Evolutionary conservation across 2,113 vertebrate genomes (phyloP).

Genomic region (Empidonax alnorum): DNA sequence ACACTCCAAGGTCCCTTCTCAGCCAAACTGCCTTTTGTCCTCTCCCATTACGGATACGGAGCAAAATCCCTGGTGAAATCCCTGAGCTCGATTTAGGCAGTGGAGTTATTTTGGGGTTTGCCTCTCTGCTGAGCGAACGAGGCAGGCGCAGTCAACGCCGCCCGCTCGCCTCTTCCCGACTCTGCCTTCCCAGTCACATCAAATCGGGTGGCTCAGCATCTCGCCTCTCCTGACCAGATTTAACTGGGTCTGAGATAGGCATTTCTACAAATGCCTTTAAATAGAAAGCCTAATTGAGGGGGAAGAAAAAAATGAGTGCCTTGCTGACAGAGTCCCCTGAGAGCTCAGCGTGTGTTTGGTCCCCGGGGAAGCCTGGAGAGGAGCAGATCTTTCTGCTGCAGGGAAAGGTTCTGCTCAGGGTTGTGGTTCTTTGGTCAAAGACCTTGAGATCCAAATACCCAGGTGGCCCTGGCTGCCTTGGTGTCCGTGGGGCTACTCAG

Average conservation of each 20-base stretch:
- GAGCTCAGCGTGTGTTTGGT: not conserved
- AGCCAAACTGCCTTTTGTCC: not conserved
- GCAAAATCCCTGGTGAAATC: not conserved
- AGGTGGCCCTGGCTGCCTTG: not conserved
- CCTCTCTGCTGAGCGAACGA: slow-evolving; percentile 24
- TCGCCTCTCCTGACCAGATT: not conserved
- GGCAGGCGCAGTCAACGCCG: not conserved
- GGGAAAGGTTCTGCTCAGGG: not conserved
- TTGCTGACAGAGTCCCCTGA: not conserved
- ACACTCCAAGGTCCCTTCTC: not conserved
- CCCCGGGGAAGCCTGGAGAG: not conserved
- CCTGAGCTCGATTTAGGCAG: not conserved
- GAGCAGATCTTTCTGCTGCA: not conserved
- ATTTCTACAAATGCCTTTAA: slow-evolving; percentile 37
- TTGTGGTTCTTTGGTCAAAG: not conserved
- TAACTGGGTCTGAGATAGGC: not conserved
- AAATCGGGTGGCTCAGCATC: not conserved
- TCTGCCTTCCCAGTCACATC: not conserved
- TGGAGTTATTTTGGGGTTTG: slow-evolving; percentile 8
- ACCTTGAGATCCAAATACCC: not conserved
- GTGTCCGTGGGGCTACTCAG: not conserved
- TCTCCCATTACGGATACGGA: rapidly evolving
- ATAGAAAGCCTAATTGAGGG: slow-evolving; percentile 5
- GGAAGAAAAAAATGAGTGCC: not conserved
- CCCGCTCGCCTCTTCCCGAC: not conserved